These are phyloP conservation scores for Dysmachus trigonus DNA, from an alignment of 2,888 invertebrate genomes.

Conservation along the genomic window DNA sequence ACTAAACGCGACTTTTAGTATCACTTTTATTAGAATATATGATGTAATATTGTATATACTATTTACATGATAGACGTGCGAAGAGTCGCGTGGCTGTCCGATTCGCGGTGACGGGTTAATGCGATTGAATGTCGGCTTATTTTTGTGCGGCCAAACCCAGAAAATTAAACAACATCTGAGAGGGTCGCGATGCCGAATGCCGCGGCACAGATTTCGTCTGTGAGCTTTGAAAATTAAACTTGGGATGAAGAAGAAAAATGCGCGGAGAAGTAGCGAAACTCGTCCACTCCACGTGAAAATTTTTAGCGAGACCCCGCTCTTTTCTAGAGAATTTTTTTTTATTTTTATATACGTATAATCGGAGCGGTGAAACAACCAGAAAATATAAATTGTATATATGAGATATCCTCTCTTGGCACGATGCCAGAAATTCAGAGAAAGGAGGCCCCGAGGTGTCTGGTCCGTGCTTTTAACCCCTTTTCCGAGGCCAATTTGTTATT, in stretches of 20 bases:
- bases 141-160: not conserved
- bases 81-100: not conserved
- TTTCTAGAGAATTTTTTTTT: not conserved
- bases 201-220: not conserved
- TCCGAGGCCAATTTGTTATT: not conserved
- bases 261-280: not conserved
- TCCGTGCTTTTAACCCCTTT: not conserved
- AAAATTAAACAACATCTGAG: not conserved
- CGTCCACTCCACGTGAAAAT: not conserved
- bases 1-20: not conserved
- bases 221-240: not conserved
- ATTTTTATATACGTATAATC: too few species aligned
- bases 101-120: not conserved
- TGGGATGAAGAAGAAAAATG: not conserved
- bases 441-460: not conserved
- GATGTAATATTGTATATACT: not conserved
- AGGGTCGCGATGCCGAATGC: not conserved
- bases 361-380: not conserved
- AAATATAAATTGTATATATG: not conserved
- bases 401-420: not conserved
- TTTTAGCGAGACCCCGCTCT: not conserved
- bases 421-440: not conserved
- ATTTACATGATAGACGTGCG: not conserved
- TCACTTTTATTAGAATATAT: not conserved
- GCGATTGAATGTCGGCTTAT: not conserved